Evolutionary conservation across 2,888 invertebrate genomes (phyloP), one percentile per base, ranked within the genome.

Genomic region (Heliconius ethilla): DNA sequence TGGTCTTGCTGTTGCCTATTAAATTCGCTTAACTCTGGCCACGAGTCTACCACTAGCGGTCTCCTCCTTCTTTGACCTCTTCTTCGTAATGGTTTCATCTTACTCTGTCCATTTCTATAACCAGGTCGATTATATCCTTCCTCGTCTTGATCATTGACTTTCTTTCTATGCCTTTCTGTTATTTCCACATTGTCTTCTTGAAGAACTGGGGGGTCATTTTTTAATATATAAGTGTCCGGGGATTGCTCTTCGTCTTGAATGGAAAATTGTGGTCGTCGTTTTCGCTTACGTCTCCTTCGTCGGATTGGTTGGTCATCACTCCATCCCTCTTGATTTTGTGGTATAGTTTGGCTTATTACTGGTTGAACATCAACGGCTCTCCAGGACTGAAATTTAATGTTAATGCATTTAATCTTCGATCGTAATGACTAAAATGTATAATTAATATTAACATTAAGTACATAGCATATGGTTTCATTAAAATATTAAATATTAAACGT

Each of bases 201-300:
- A 45, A 87, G 86, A 0, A 86, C 83, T 75, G 84, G 84, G 10
- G 81, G 83, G 81, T 88, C 87, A 67, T 90, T 88, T 15, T 85
- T 83, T 76, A 87, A 83, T 81, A 77, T 86, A 85, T 51, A 84
- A 82, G 85, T 85, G 75, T 90, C 89, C 79, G 86, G 85, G 33
- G 86, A 83, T 69, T 84, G 83, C 13, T 85, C 81, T 55, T 89
- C 89, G 72, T 89, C 90, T 27, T 83, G 81, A 13, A 86, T 81
- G 7, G 82, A 78, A 40, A 86, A 82, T 76, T 94, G 92, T n/a
- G 96, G 96, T 70, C 96, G 93, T 78, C 96, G 93, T 89, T 96
- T 96, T 78, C 96, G 94, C 89, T 96, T 96, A 18, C 96, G 93
- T 82, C 95, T 89, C 62, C 95, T 89, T 9, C 95, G 90, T 84